Evolutionary conservation across 1,140 invertebrate genomes (phyloP).

Genomic region (Anastrepha ludens): DNA sequence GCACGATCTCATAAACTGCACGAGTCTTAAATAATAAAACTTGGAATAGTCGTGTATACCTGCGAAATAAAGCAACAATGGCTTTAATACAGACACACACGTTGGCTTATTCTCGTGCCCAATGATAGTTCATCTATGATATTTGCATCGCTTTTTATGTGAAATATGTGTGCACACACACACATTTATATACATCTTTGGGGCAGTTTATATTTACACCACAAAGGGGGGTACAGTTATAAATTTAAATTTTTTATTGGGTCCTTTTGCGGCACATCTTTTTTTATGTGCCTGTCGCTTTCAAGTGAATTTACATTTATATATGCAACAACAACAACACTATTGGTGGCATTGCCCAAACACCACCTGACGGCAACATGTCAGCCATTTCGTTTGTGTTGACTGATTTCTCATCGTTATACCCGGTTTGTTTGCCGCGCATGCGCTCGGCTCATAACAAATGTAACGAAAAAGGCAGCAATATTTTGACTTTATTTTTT

Average conservation of each 20-base stretch:
- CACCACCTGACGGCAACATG: slow-evolving; percentile 17
- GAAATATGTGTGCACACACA: neutral
- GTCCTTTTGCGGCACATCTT: neutral
- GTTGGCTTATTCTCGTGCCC: neutral
- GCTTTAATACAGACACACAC: neutral
- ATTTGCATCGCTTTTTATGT: neutral
- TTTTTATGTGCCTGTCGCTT: neutral
- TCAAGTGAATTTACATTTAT: slow-evolving; percentile 45
- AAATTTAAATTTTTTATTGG: slow-evolving; percentile 16
- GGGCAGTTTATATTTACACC: slow-evolving; percentile 20
- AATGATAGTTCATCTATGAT: neutral
- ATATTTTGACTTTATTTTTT: slow-evolving; percentile 32
- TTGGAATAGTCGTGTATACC: too few species aligned
- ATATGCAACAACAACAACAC: neutral
- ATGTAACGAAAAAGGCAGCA: slow-evolving; percentile 22
- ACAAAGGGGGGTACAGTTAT: slow-evolving; percentile 10
- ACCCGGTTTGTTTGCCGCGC: slow-evolving; percentile 1
- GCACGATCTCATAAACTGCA: too few species aligned
- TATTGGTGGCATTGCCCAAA: neutral
- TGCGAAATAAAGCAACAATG: too few species aligned
- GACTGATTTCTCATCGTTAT: slow-evolving; percentile 24
- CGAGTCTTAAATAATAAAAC: too few species aligned
- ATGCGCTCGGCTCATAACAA: neutral
- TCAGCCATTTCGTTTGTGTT: slow-evolving; percentile 44
- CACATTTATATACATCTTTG: neutral